A percentile compares a stretch with the other conserved stretches of the same genome.
Conservation (phyloP, 2,888 invertebrate genomes). For the Entomobrya multifasciata region DNA sequence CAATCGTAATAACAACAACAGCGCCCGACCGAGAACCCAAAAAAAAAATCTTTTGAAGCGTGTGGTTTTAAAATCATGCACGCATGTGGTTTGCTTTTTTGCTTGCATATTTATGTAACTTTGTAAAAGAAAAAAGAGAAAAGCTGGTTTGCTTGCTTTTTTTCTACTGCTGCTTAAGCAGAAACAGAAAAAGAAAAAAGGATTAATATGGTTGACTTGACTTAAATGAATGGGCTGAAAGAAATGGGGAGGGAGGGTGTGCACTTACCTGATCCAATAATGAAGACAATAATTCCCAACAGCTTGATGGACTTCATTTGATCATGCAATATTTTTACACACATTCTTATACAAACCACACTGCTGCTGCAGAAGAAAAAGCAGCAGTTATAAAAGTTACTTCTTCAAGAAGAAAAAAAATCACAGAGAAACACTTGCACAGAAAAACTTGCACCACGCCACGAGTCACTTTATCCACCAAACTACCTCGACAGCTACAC, state of each 20-base stretch:
- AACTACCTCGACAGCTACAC: too few relatives aligned
- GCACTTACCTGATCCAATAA: constrained; percentile 78
- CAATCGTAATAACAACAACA: constrained; percentile 15
- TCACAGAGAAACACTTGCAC: too few relatives aligned
- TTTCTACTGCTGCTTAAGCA: too few relatives aligned
- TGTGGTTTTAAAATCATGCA: too few relatives aligned
- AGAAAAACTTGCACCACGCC: too few relatives aligned
- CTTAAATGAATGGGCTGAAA: constrained; percentile 41
- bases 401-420: background rate
- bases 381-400: background rate
- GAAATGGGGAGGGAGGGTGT: constrained; percentile 50
- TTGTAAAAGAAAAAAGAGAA: background rate
- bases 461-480: too few relatives aligned
- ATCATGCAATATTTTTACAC: constrained; percentile 73
- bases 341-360: background rate
- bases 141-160: background rate
- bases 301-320: constrained; percentile 78
- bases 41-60: background rate
- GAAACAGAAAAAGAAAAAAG: background rate
- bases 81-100: too few relatives aligned
- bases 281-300: constrained; percentile 77
- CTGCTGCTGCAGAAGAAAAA: background rate
- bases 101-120: background rate
- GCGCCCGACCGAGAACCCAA: too few relatives aligned
- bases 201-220: constrained; percentile 57